Percentiles rank a stretch among this genome's conserved stretches.
phyloP scores from a whole-genome alignment of 2,113 vertebrate genomes.

The Oceanodroma tethys region DNA sequence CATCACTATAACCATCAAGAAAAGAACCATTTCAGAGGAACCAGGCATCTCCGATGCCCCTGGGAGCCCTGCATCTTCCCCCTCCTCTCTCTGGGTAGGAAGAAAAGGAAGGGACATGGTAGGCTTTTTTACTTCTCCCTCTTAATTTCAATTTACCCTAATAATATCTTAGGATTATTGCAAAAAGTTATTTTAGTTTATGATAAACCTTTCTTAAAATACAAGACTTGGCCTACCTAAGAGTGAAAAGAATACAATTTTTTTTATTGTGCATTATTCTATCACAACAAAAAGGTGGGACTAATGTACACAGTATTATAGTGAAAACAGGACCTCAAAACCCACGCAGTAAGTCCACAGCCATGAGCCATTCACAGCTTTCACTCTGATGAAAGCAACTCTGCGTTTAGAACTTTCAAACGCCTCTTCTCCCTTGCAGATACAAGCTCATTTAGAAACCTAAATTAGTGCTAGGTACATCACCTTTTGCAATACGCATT shows the following conservation, averaged over 20 bases:
- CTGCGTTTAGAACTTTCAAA: background rate
- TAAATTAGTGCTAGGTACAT: background rate
- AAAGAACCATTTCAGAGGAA: background rate
- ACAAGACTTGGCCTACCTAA: background rate
- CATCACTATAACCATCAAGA: background rate
- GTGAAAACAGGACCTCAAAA: background rate
- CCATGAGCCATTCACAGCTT: background rate
- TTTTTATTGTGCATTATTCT: background rate
- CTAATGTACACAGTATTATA: background rate
- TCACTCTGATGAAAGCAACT: background rate
- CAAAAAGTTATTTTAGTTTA: background rate
- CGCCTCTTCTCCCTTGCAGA: background rate
- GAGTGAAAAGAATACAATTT: background rate
- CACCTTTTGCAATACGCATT: background rate
- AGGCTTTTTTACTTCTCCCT: background rate
- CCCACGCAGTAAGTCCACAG: background rate
- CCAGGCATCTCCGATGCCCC: accelerated
- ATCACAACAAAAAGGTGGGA: background rate
- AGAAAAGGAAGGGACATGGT: accelerated
- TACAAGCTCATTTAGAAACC: background rate
- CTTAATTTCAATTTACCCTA: background rate
- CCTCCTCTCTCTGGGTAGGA: background rate
- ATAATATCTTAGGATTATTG: background rate
- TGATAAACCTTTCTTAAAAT: background rate
- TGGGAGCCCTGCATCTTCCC: background rate